Percentiles rank a stretch among this genome's conserved stretches.
phyloP scores from a whole-genome alignment of 2,113 vertebrate genomes.

The Scomber japonicus region DNA sequence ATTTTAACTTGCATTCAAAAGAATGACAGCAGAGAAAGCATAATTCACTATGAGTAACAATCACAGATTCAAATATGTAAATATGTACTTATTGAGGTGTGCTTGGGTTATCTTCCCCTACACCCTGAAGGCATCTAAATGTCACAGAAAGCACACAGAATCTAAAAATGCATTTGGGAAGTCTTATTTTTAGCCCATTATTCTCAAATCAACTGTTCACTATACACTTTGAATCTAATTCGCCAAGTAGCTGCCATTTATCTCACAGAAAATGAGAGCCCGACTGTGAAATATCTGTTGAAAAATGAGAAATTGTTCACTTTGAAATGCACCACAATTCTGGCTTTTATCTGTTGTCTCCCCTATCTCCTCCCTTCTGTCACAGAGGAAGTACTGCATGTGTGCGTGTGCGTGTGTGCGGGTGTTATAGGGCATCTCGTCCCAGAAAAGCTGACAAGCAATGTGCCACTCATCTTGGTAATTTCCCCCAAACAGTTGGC shows the following conservation, averaged over 20 bases:
- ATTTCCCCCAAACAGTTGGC: slow-evolving; percentile 66
- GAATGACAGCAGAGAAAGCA: neutral
- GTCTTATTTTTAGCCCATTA: slow-evolving; percentile 3
- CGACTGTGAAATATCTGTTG: slow-evolving; percentile 41
- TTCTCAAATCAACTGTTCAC: slow-evolving; percentile 9
- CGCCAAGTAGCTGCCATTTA: slow-evolving; percentile 28
- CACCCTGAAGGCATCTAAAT: neutral
- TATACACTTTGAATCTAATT: slow-evolving; percentile 34
- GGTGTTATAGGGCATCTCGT: slow-evolving; percentile 1
- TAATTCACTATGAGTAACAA: neutral
- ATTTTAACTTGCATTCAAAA: neutral
- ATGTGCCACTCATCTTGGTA: slow-evolving; percentile 51
- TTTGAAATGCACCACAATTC: slow-evolving; percentile 49
- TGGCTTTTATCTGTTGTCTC: slow-evolving; percentile 41
- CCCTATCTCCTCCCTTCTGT: slow-evolving; percentile 32
- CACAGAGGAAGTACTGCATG: slow-evolving; percentile 2
- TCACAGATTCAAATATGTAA: neutral
- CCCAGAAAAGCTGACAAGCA: slow-evolving; percentile 56
- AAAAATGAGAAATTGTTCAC: slow-evolving; percentile 31
- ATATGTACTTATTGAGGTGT: neutral
- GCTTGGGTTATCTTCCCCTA: neutral
- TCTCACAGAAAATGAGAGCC: slow-evolving; percentile 33
- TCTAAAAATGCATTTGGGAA: slow-evolving; percentile 10
- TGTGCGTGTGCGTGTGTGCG: neutral
- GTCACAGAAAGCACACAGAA: neutral